Evolutionary conservation across 2,797 vertebrate species (phyloP), one percentile per base, ranked within the genome.

Genomic region (Limnodromus scolopaceus): DNA sequence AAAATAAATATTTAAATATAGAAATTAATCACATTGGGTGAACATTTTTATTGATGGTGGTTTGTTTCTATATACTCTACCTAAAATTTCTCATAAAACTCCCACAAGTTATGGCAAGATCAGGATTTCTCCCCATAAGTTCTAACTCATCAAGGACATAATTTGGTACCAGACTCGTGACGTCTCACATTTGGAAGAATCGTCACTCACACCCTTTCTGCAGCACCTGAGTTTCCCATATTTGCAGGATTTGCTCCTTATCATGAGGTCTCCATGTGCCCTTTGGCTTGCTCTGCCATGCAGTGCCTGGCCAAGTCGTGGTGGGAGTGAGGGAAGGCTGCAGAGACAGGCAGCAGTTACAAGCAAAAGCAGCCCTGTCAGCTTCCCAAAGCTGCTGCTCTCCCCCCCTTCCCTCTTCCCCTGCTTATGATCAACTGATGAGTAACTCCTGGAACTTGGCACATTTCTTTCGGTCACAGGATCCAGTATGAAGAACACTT

Each of bases 191-290:
- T 25, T 46, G 46, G 46, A 74, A 66, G 39, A 81, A 25, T 43
- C 2, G 2, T 16, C n/a, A 8, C 16, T 38, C 41, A 6, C 23
- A 9, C 7, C 4, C 27, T 61, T 74, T 48, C 43, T n/a, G 51
- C 30, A 84, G 68, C 58, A 61, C 13, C 27, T 34, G 23, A 1
- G 0, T 57, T 79, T 27, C 71, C n/a, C 36, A 12, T 2, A 11
- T 12, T 13, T 34, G 19, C 32, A 45, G 20, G 1, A 2, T 53
- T 38, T 23, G 19, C 27, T 84, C 13, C 54, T 49, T 38, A n/a
- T 69, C 46, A 4, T 0, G 1, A 69, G 68, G 19, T 74, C 45
- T 39, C 46, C 55, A 28, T 0, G 1, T 36, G 41, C 9, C 9
- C 5, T 25, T 63, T 19, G 49, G 43, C 36, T 55, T n/a, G 23